Conservation (phyloP, 2,888 invertebrate species). For the Acanthopleura granulata region DNA sequence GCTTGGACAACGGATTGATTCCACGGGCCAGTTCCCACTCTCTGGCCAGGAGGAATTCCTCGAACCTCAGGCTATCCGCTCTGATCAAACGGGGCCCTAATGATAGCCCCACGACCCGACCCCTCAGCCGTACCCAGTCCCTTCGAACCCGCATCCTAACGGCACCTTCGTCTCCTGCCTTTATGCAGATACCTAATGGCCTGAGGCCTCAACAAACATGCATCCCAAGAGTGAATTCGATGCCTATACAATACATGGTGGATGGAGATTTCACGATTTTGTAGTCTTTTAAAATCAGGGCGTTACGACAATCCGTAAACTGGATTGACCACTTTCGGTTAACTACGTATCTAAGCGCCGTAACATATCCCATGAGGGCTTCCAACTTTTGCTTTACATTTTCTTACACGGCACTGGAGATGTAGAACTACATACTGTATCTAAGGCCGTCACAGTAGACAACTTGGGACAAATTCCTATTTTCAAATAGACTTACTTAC, state of each 20-base stretch:
- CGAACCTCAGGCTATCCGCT: slow-evolving; percentile 22
- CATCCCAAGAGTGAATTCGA: slow-evolving; percentile 2
- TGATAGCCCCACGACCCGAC: neutral
- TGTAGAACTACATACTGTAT: too few species aligned
- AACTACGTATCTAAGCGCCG: too few species aligned
- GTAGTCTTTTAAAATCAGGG: too few species aligned
- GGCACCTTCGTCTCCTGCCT: neutral
- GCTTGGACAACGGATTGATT: slow-evolving; percentile 24
- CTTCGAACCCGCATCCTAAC: slow-evolving; percentile 20
- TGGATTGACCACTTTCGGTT: too few species aligned
- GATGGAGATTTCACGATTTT: neutral
- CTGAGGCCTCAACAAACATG: neutral
- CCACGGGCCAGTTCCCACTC: slow-evolving; percentile 45
- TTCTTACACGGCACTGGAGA: too few species aligned
- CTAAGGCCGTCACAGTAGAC: too few species aligned
- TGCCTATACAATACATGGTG: neutral
- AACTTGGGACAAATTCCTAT: too few species aligned
- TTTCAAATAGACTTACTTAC: too few species aligned
- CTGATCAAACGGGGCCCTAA: slow-evolving; percentile 23
- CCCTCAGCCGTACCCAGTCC: slow-evolving; percentile 24
- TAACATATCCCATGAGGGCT: too few species aligned
- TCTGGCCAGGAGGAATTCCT: neutral
- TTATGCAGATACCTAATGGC: neutral
- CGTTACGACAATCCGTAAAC: too few species aligned
- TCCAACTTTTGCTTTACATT: too few species aligned